Percentiles rank a stretch among this genome's conserved stretches.
Conservation (phyloP, 2,888 invertebrate genomes). For the Drosophila meridiana region DNA sequence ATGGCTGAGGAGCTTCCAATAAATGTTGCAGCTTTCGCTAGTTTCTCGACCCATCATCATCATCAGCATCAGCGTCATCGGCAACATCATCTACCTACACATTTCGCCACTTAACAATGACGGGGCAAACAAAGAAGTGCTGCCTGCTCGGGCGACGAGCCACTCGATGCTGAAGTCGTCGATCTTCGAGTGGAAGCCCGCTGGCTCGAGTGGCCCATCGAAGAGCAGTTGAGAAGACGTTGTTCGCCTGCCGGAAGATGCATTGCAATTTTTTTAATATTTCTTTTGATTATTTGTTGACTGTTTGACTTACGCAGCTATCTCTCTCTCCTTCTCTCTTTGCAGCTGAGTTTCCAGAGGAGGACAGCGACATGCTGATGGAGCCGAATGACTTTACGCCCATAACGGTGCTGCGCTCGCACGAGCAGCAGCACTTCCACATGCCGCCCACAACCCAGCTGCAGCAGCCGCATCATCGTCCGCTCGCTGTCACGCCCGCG, state of each 20-base stretch:
- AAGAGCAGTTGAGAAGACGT: slow-evolving; percentile 29
- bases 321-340: background rate
- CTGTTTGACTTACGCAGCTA: slow-evolving; percentile 6
- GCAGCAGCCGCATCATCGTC: slow-evolving; percentile 32
- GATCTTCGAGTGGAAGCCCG: slow-evolving; percentile 34
- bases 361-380: slow-evolving; percentile 85
- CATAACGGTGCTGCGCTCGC: slow-evolving; percentile 82
- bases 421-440: slow-evolving; percentile 82
- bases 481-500: slow-evolving; percentile 20
- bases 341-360: slow-evolving; percentile 83
- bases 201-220: slow-evolving; percentile 40
- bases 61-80: slow-evolving; percentile 3
- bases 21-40: slow-evolving; percentile 44
- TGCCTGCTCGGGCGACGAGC: slow-evolving; percentile 25
- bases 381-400: slow-evolving; percentile 84
- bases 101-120: slow-evolving; percentile 64
- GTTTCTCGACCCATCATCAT: slow-evolving; percentile 26
- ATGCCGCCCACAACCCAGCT: slow-evolving; percentile 75
- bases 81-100: slow-evolving; percentile 43
- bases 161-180: slow-evolving; percentile 39
- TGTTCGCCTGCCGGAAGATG: slow-evolving; percentile 48
- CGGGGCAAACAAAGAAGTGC: slow-evolving; percentile 42
- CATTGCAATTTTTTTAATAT: slow-evolving; percentile 19
- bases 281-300: background rate
- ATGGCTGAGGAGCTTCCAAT: slow-evolving; percentile 26